These are phyloP conservation scores for Sitophilus oryzae DNA, from an alignment of 1,140 invertebrate genomes.

Conservation along the genomic window DNA sequence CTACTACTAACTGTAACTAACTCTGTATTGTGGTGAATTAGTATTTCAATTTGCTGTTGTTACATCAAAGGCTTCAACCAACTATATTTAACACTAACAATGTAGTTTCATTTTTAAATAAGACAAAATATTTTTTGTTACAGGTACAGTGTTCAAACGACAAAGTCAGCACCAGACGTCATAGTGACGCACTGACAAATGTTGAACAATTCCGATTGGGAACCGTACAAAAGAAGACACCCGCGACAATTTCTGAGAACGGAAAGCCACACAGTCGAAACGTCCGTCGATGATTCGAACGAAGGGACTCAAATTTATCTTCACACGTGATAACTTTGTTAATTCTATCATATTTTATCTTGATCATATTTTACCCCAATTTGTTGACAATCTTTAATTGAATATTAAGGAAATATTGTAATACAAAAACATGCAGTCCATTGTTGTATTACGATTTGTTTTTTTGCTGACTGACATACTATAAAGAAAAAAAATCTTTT, in stretches of 20 bases:
- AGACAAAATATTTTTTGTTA: too few species aligned
- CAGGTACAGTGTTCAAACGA: constrained; percentile 65
- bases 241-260: constrained; percentile 46
- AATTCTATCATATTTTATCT: constrained; percentile 8
- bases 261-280: constrained; percentile 5
- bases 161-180: constrained; percentile 80
- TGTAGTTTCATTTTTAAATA: too few species aligned
- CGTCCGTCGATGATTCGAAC: constrained; percentile 8
- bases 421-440: neutral
- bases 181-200: constrained; percentile 74
- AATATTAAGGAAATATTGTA: neutral
- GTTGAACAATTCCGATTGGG: constrained; percentile 49
- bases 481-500: too few species aligned
- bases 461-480: too few species aligned
- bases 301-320: constrained; percentile 33
- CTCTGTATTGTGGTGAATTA: too few species aligned
- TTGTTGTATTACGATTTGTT: too few species aligned
- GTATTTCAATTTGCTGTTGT: too few species aligned
- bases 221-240: constrained; percentile 53
- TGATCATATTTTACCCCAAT: neutral
- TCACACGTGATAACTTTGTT: constrained; percentile 17
- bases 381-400: constrained; percentile 11
- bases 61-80: too few species aligned
- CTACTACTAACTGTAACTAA: too few species aligned
- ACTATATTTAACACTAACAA: too few species aligned